Conservation (phyloP, 1,140 invertebrate species). For the Acromyrmex echinatior region DNA sequence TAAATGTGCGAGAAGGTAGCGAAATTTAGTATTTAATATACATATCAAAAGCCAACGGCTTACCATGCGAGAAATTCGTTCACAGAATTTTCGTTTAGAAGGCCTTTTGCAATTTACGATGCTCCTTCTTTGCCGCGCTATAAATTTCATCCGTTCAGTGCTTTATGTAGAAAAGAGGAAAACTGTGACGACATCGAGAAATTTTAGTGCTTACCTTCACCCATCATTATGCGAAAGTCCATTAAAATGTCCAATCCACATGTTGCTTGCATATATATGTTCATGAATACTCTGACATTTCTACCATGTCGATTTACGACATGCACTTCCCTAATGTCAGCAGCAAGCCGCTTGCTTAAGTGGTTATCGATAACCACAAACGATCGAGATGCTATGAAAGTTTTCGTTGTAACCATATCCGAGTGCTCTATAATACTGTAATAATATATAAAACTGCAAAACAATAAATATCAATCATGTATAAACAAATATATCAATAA, state of each 20-base stretch:
- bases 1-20: background rate
- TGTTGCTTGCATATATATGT: conserved; percentile 50
- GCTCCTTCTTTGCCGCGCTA: conserved; percentile 25
- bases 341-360: conserved; percentile 39
- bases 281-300: conserved; percentile 35
- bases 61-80: conserved; percentile 30
- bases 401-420: conserved; percentile 4
- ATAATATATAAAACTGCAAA: background rate
- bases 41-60: conserved; percentile 34
- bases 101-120: conserved; percentile 18
- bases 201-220: conserved; percentile 35
- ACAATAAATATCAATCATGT: background rate
- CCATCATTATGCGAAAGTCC: conserved; percentile 36
- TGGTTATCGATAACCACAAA: conserved; percentile 54
- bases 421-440: background rate
- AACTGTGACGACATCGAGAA: conserved; percentile 45
- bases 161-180: conserved; percentile 39
- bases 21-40: conserved; percentile 41
- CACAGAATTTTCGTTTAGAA: conserved; percentile 26
- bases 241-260: conserved; percentile 55
- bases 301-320: conserved; percentile 47
- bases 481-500: conserved; percentile 1
- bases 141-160: conserved; percentile 30
- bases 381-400: conserved; percentile 38
- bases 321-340: conserved; percentile 47